Conservation (phyloP, 2,888 invertebrate genomes). For the Drosophila greeni region DNA sequence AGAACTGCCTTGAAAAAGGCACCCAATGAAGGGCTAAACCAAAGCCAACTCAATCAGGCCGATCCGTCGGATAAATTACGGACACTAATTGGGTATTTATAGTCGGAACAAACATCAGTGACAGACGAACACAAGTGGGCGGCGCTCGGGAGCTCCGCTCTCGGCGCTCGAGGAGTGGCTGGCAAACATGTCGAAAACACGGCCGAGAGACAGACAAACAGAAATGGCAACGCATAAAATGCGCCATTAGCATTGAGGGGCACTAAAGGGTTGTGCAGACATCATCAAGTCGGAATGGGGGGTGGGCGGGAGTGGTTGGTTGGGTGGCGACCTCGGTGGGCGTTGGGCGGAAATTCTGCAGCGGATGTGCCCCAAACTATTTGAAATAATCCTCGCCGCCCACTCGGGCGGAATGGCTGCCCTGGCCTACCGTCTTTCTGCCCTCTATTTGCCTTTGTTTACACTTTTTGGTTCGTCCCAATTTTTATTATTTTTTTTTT, state of each 20-base stretch:
- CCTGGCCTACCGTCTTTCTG: conserved; percentile 20
- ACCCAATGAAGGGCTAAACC: conserved; percentile 19
- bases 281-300: conserved; percentile 27
- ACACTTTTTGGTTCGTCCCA: conserved; percentile 37
- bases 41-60: conserved; percentile 49
- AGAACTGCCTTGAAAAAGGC: conserved; percentile 7
- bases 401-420: conserved; percentile 41
- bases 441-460: conserved; percentile 38
- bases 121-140: conserved; percentile 27
- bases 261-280: conserved; percentile 44
- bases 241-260: conserved; percentile 63
- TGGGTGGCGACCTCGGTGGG: conserved; percentile 39
- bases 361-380: conserved; percentile 68
- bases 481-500: conserved; percentile 15
- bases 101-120: conserved; percentile 33
- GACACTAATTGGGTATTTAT: conserved; percentile 73
- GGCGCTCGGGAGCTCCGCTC: conserved; percentile 14
- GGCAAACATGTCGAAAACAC: conserved; percentile 62
- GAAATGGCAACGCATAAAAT: conserved; percentile 66
- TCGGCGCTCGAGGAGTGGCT: conserved; percentile 31
- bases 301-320: conserved; percentile 2
- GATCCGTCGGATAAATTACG: conserved; percentile 62
- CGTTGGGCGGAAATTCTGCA: conserved; percentile 65
- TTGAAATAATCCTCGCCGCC: conserved; percentile 62
- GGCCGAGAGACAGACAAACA: conserved; percentile 49